These are phyloP conservation scores for Valencia hispanica DNA, from an alignment of 2,797 vertebrate species.

Conservation along the genomic window DNA sequence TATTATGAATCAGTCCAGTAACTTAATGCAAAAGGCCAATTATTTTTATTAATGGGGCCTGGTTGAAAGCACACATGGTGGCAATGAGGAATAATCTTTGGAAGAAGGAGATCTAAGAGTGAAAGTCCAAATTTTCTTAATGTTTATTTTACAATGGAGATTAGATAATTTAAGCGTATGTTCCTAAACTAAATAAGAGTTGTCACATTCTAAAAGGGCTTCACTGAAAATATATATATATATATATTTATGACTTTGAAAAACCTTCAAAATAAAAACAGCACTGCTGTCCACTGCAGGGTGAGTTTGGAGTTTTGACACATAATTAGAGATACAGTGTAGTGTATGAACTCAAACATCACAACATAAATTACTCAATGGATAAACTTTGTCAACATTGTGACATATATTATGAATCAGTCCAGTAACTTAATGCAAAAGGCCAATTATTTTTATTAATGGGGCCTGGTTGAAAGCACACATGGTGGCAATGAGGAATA, in stretches of 20 bases:
- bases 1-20: not conserved
- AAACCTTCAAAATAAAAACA: slow-evolving; percentile 75
- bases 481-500: not conserved
- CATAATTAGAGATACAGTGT: slow-evolving; percentile 19
- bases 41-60: not conserved
- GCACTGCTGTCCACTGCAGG: slow-evolving; percentile 41
- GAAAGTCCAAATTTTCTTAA: not conserved
- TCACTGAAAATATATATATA: not conserved
- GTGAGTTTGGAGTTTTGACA: slow-evolving; percentile 17
- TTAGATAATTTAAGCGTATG: not conserved
- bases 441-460: not conserved
- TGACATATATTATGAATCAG: no score
- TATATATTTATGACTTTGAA: slow-evolving; percentile 18
- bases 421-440: no score
- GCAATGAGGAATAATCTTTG: not conserved
- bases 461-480: not conserved
- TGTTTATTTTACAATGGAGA: not conserved
- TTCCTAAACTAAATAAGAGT: not conserved
- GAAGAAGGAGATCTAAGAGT: not conserved
- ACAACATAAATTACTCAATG: not conserved
- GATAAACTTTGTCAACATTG: not conserved
- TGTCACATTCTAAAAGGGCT: not conserved
- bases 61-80: not conserved
- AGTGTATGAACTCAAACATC: slow-evolving; percentile 4
- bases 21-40: no score